Evolutionary conservation across 2,113 vertebrate genomes (phyloP), one percentile per base, ranked within the genome.

Genomic region (Rhinolophus sinicus): DNA sequence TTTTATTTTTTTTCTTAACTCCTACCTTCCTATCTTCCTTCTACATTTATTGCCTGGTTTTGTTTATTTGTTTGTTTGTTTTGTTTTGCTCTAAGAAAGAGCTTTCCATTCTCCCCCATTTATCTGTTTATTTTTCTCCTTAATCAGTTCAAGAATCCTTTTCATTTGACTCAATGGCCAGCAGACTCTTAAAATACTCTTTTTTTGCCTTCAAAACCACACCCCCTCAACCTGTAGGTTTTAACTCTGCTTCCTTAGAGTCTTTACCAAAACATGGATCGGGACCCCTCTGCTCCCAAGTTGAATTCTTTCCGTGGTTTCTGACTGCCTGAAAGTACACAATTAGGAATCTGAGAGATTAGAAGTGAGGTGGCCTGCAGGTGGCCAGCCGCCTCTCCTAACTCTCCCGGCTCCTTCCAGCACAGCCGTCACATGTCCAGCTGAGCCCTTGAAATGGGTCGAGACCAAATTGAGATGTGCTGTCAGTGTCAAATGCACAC

Each of bases 391-490:
- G 0, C 26, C 28, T 44, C 33, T 50, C n/a, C 10, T 58, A 35
- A 38, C 11, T 33, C 15, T 24, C 10, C 33, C 38, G 8, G 24
- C 7, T 67, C n/a, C 2, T 2, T 13, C 14, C 15, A 8, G 16
- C 21, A 50, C 1, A 0, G 26, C 4, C 6, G 15, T 26, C 54
- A 12, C 3, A 0, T 15, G 21, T 40, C 1, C 52, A 2, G 2
- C 8, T 1, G 18, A 73, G 72, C 72, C 69, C 81, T 77, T 1
- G 22, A 64, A 9, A n/a, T 35, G 38, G 26, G 47, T 19, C n/a
- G 0, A 0, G 6, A 44, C 3, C 30, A 24, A 56, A 16, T 5
- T 22, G 67, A 76, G 18, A 28, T 26, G n/a, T 6, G 30, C 78
- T 3, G 0, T 12, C 3, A 8, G 5, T 64, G 11, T 65, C 12